These are phyloP conservation scores for Caenorhabditis becei DNA, from an alignment of 2,888 invertebrate species.

Conservation along the genomic window DNA sequence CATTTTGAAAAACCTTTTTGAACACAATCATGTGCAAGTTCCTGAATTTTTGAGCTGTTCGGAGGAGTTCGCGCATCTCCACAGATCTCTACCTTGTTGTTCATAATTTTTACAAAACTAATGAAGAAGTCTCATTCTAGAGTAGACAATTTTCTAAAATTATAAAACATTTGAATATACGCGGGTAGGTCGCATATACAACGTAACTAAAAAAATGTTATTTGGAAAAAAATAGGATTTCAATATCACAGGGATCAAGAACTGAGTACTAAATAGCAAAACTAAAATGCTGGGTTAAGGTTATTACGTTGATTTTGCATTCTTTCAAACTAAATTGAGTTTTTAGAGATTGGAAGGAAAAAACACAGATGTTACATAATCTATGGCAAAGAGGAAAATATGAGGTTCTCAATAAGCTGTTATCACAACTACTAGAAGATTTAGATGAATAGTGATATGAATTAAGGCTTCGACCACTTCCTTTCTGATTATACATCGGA, in stretches of 20 bases:
- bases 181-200: too few relatives aligned
- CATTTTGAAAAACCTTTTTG: slow-evolving; percentile 12
- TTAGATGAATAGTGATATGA: not conserved
- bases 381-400: not conserved
- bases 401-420: slow-evolving; percentile 2
- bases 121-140: not conserved
- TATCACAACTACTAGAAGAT: not conserved
- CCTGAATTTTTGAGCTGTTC: slow-evolving; percentile 31
- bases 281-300: too few relatives aligned
- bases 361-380: too few relatives aligned
- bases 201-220: too few relatives aligned
- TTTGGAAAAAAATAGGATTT: too few relatives aligned
- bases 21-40: slow-evolving; percentile 28
- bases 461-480: not conserved
- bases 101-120: slow-evolving; percentile 21
- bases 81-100: slow-evolving; percentile 15
- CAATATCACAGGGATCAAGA: too few relatives aligned
- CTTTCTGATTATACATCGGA: not conserved
- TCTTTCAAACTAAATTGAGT: too few relatives aligned
- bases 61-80: slow-evolving; percentile 29
- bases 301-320: too few relatives aligned
- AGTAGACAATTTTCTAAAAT: too few relatives aligned
- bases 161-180: too few relatives aligned
- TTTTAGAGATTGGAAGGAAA: too few relatives aligned
- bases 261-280: too few relatives aligned